Conservation (phyloP, 2,888 invertebrate species). For the Andrena flavipes region DNA sequence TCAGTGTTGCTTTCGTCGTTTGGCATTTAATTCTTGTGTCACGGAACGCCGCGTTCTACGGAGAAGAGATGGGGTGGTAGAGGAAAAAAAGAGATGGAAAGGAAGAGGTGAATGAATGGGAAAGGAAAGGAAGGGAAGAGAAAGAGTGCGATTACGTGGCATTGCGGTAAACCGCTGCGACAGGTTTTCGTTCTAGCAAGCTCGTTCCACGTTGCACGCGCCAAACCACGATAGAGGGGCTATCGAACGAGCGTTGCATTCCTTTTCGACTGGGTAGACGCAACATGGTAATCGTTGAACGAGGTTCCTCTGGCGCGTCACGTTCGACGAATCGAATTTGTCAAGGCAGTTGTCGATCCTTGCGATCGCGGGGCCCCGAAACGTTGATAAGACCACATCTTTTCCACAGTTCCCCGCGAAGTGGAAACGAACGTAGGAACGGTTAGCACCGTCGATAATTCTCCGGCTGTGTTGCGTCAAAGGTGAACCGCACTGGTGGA, state of each 20-base stretch:
- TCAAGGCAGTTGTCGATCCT: too few relatives aligned
- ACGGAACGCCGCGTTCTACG: not conserved
- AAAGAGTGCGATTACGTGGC: slow-evolving; percentile 18
- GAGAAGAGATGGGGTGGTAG: not conserved
- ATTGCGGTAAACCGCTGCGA: not conserved
- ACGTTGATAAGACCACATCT: not conserved
- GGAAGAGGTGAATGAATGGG: not conserved
- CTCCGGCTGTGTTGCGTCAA: not conserved
- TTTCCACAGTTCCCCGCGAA: not conserved
- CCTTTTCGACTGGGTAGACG: slow-evolving; percentile 1
- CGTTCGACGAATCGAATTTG: too few relatives aligned
- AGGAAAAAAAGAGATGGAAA: not conserved
- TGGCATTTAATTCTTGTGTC: too few relatives aligned
- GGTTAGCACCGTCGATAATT: not conserved
- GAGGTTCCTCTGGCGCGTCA: too few relatives aligned
- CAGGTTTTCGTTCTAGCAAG: slow-evolving; percentile 27
- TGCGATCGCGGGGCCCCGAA: not conserved
- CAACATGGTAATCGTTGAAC: not conserved
- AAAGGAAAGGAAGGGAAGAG: not conserved
- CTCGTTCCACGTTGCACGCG: not conserved
- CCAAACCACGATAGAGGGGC: not conserved
- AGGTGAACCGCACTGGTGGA: slow-evolving; percentile 49
- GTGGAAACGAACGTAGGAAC: not conserved
- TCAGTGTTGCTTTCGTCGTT: too few relatives aligned
- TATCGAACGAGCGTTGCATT: slow-evolving; percentile 38